A percentile compares a stretch with the other conserved stretches of the same genome.
These are phyloP conservation scores for Acleris literana DNA, from an alignment of 2,888 invertebrate species.

Conservation along the genomic window DNA sequence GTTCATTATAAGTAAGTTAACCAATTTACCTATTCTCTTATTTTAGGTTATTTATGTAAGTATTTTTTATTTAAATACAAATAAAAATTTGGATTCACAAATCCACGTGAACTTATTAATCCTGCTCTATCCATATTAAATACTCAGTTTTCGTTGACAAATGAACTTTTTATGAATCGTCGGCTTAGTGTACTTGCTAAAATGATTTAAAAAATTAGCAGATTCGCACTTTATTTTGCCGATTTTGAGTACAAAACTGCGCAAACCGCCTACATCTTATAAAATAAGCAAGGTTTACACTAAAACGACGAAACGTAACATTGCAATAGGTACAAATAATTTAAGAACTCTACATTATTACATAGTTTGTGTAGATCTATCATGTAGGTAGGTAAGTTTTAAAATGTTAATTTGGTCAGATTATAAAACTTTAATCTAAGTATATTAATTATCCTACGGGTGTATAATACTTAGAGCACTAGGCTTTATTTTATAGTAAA, in stretches of 20 bases:
- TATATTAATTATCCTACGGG: constrained; percentile 37
- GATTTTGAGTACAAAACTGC: no score
- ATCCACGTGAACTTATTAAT: no score
- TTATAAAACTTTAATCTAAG: constrained; percentile 42
- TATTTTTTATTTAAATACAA: constrained; percentile 13
- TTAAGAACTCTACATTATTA: constrained; percentile 21
- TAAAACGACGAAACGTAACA: no score
- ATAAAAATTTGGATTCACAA: neutral
- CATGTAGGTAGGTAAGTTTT: constrained; percentile 15
- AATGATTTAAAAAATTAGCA: no score
- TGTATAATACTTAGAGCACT: constrained; percentile 49
- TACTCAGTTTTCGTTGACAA: no score
- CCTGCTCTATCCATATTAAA: no score
- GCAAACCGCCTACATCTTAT: neutral
- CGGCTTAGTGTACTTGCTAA: no score
- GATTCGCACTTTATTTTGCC: no score
- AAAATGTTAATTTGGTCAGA: constrained; percentile 44
- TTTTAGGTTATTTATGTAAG: constrained; percentile 13
- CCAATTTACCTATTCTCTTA: constrained; percentile 34
- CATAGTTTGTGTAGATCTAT: no score
- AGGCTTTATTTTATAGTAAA: constrained; percentile 43
- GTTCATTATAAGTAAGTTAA: constrained; percentile 17
- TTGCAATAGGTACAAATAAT: constrained; percentile 7
- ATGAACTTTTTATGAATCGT: no score
- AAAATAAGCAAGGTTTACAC: constrained; percentile 3